A percentile compares a stretch with the other conserved stretches of the same genome.
Conservation (phyloP, 2,113 vertebrate species). For the Corvus moneduloides region DNA sequence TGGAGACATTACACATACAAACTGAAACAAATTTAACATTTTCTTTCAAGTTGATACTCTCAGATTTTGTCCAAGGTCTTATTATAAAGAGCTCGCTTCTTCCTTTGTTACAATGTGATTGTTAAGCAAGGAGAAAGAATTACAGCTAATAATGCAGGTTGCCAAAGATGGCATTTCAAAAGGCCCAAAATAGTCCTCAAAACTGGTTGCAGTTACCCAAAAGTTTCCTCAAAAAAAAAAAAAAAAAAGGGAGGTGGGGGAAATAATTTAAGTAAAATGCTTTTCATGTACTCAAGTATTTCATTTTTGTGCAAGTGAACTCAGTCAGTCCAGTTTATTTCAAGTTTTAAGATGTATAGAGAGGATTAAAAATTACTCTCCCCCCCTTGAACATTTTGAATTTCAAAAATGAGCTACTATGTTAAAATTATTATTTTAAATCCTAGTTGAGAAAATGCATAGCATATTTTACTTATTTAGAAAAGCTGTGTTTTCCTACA, state of each 20-base stretch:
- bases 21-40: neutral
- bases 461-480: neutral
- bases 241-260: rapidly evolving
- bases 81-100: neutral
- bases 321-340: neutral
- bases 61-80: neutral
- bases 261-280: neutral
- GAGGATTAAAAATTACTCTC: neutral
- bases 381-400: rapidly evolving
- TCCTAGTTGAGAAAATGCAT: neutral
- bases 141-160: neutral
- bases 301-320: neutral
- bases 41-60: neutral
- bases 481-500: neutral
- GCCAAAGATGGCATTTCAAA: neutral
- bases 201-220: neutral
- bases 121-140: neutral
- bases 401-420: neutral
- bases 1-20: neutral
- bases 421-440: neutral
- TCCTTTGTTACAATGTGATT: neutral
- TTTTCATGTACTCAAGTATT: neutral
- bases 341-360: neutral
- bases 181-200: neutral
- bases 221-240: neutral